Conservation (phyloP, 2,888 invertebrate species). For the Beris chalybata region DNA sequence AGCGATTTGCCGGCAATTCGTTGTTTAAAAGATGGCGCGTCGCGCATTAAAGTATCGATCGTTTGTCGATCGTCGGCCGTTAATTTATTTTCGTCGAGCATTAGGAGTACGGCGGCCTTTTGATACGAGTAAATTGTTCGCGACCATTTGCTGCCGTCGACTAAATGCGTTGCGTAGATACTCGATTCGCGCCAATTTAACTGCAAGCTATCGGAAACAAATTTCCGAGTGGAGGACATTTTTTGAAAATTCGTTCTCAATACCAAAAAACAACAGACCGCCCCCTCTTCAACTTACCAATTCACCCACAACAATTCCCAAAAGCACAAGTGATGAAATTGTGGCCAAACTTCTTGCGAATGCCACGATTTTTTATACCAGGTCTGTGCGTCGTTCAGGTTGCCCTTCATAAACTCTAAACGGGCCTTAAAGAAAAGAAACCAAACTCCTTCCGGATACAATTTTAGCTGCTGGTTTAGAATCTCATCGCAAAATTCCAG, state of each 20-base stretch:
- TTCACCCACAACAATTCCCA: constrained; percentile 95
- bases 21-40: constrained; percentile 81
- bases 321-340: constrained; percentile 89
- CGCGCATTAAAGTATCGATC: constrained; percentile 67
- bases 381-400: constrained; percentile 68
- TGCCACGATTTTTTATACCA: constrained; percentile 82
- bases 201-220: constrained; percentile 57
- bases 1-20: constrained; percentile 94
- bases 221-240: no score
- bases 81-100: constrained; percentile 63
- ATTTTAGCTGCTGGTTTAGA: constrained; percentile 67
- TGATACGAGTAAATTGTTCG: constrained; percentile 89
- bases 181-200: constrained; percentile 79
- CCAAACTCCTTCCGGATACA: constrained; percentile 83
- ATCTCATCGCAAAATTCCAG: constrained; percentile 74
- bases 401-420: constrained; percentile 77
- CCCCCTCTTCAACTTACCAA: constrained; percentile 60
- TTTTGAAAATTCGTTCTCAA: no score
- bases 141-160: constrained; percentile 87
- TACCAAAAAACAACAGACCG: no score
- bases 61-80: constrained; percentile 59
- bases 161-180: constrained; percentile 69
- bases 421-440: constrained; percentile 90
- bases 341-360: constrained; percentile 82
- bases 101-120: constrained; percentile 79